Evolutionary conservation across 1,140 invertebrate species (phyloP).

Genomic region (Apis florea): DNA sequence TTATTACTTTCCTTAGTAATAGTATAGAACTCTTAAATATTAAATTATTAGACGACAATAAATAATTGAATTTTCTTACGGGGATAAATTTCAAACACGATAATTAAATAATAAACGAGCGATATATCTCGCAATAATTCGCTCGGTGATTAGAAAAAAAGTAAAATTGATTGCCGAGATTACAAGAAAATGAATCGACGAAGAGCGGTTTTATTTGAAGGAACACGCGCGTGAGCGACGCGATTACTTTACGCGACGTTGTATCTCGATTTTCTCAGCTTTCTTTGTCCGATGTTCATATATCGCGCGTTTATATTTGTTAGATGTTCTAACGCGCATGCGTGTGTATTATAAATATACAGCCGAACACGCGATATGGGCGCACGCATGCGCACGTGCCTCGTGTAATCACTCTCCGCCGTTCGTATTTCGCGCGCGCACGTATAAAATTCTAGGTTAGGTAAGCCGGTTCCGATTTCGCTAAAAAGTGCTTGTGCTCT

Average conservation of each 20-base stretch:
- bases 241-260: neutral
- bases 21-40: slow-evolving; percentile 48
- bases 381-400: neutral
- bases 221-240: neutral
- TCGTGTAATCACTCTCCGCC: neutral
- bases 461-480: slow-evolving; percentile 75
- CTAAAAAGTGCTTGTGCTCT: slow-evolving; percentile 77
- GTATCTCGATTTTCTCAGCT: slow-evolving; percentile 7
- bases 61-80: slow-evolving; percentile 50
- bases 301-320: neutral
- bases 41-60: slow-evolving; percentile 54
- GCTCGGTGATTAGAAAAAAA: neutral
- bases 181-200: neutral
- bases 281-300: slow-evolving; percentile 11
- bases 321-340: neutral
- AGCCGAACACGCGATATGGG: neutral
- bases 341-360: neutral
- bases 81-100: slow-evolving; percentile 48
- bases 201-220: neutral
- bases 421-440: neutral
- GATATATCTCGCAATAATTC: neutral
- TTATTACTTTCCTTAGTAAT: slow-evolving; percentile 16
- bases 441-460: slow-evolving; percentile 67
- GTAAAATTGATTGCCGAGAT: neutral
- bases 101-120: slow-evolving; percentile 28